A percentile compares a stretch with the other conserved stretches of the same genome.
Conservation (phyloP, 1,140 invertebrate genomes). For the Pinna nobilis region DNA sequence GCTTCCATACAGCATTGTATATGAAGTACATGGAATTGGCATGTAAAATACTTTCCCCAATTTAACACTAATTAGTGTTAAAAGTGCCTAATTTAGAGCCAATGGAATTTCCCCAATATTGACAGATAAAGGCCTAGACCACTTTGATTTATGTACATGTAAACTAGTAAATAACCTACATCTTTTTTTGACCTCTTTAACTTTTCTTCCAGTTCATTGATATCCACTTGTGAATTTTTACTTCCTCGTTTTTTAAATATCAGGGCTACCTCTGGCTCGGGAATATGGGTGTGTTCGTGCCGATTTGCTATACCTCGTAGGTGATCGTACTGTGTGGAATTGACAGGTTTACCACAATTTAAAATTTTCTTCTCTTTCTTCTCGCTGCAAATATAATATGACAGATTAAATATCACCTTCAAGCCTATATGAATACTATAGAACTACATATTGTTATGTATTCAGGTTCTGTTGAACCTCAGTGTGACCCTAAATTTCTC, state of each 20-base stretch:
- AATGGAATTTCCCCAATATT: no score
- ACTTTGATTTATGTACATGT: no score
- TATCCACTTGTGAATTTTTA: constrained; percentile 82
- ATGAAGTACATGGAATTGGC: no score
- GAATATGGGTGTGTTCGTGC: constrained; percentile 81
- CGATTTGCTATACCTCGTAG: constrained; percentile 87
- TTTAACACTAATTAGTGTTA: no score
- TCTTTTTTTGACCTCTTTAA: constrained; percentile 88
- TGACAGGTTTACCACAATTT: constrained; percentile 90
- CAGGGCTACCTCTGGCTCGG: constrained; percentile 83
- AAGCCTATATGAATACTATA: background rate
- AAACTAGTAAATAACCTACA: constrained; percentile 40
- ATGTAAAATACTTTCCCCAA: no score
- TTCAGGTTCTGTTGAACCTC: background rate
- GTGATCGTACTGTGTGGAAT: constrained; percentile 92
- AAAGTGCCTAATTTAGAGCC: no score
- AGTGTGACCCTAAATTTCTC: background rate
- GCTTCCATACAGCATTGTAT: no score
- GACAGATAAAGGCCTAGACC: no score
- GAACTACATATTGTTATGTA: background rate
- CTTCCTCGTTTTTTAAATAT: constrained; percentile 86
- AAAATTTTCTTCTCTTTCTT: constrained; percentile 75
- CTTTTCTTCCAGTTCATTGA: constrained; percentile 84
- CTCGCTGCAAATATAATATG: background rate
- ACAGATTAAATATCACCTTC: background rate